Evolutionary conservation across 2,888 invertebrate genomes (phyloP), one percentile per base, ranked within the genome.

Genomic region (Patella depressa): DNA sequence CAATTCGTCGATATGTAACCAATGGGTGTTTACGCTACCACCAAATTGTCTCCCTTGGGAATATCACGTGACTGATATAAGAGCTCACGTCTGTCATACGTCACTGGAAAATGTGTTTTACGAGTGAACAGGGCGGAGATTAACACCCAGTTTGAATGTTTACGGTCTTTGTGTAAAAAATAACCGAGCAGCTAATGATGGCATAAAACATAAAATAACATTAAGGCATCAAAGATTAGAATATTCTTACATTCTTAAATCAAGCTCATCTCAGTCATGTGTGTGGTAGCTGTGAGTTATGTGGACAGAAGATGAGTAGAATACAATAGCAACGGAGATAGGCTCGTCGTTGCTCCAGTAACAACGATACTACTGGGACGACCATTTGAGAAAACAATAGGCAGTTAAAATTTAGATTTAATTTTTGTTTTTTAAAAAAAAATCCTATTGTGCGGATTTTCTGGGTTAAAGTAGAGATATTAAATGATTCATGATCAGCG

Each of bases 31-130:
- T 9, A 45, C 1, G 45, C 45, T 9, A 45, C 45, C 7, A 45
- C 3, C 45, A 45, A 45, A 45, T 14, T 24, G 24, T 65, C 19
- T 19, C 65, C 19, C 65, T 65, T 9, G 65, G 19, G 65, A 65
- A 24, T 14, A 19, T 19, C 65, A 65, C 65, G 19, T 65, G 65
- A 65, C 65, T 65, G 19, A 65, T 65, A 65, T 65, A 65, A 65
- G 65, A 65, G 65, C 65, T 24, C 65, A 65, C 12, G 19, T 24
- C 24, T 65, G 24, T 24, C 24, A 65, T 65, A 65, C 65, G 65
- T 65, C 65, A 65, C 19, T 14, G 65, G 65, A 24, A 65, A 65
- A 65, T 65, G 65, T 65, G 65, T 19, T 65, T 65, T 65, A 65
- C 65, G 65, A 65, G 65, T 19, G 65, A 65, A 65, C 19, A 65